Evolutionary conservation across 2,888 invertebrate species (phyloP), one percentile per base, ranked within the genome.

Genomic region (Lamellibrachia satsuma): DNA sequence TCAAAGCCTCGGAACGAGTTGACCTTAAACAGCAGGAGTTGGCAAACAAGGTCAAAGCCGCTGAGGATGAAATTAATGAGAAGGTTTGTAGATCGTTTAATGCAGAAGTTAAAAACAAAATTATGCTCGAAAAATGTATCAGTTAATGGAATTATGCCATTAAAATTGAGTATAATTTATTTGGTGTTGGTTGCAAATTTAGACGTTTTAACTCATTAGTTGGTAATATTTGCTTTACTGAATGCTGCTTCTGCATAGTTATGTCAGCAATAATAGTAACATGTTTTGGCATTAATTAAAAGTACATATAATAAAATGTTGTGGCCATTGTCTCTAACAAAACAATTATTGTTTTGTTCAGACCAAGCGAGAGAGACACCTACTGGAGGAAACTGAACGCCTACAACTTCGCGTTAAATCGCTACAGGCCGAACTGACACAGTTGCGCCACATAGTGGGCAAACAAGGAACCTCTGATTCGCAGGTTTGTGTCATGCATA

Each of bases 1-100:
- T 95, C 15, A 93, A 95, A 93, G 94, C 94, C 92, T 94, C 94
- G 57, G 93, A 94, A 52, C 57, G 93, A 60, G 91, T 93, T 39
- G 93, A 93, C 90, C 92, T 93, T 39, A 93, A 93, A 91, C 90
- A 92, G 39, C 92, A 93, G 90, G 93, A 94, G 52, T 92, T 95
- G 51, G 94, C 94, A 91, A 93, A 92, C 8, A 93, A 93, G 91
- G 27, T 94, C 22, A 93, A 93, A 90, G 94, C 94, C 52, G 92
- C 95, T 91, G 93, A 94, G 91, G 93, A 92, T 22, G 93, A 94
- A 91, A 92, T 95, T 3, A 92, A 75, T 7, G 92, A 94, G 39
- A 93, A 93, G 92, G 94, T 94, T 57, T 93, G 93, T 91, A 22
- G 75, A 6, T 75, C n/a, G 2, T 75, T 1, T 75, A 15, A 6